phyloP scores from a whole-genome alignment of 2,113 vertebrate species.

The Axis porcinus region DNA sequence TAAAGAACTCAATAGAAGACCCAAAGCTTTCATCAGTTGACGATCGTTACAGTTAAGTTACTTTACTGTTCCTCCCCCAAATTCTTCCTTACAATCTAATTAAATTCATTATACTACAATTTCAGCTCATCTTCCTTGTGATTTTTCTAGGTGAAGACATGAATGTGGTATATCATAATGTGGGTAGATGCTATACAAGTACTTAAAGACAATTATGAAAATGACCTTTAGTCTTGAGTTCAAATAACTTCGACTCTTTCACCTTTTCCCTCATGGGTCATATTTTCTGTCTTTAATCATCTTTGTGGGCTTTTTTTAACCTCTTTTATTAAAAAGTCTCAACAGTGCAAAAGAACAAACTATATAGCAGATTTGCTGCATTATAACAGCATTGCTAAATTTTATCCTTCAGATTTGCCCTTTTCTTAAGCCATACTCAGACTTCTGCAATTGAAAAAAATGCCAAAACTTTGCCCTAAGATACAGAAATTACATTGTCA shows the following conservation, averaged over 20 bases:
- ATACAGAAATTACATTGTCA: background rate
- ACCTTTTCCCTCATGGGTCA: background rate
- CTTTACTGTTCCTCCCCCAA: background rate
- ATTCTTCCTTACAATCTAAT: background rate
- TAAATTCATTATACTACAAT: background rate
- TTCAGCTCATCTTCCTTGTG: background rate
- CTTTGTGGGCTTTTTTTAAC: background rate
- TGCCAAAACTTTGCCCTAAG: background rate
- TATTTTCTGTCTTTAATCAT: slow-evolving; percentile 29
- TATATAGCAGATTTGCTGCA: background rate
- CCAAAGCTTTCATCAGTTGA: background rate
- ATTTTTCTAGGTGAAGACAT: background rate
- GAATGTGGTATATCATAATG: background rate
- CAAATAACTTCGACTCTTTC: background rate
- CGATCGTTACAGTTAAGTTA: background rate
- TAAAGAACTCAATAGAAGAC: background rate
- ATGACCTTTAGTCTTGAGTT: background rate
- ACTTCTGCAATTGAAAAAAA: slow-evolving; percentile 21
- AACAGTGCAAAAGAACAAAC: background rate
- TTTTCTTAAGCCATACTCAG: slow-evolving; percentile 12
- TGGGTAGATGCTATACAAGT: background rate
- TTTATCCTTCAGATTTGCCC: slow-evolving; percentile 36
- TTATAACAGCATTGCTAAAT: background rate
- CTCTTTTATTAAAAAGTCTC: slow-evolving; percentile 13
- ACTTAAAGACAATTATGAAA: slow-evolving; percentile 28